Evolutionary conservation across 2,113 vertebrate species (phyloP).

Genomic region (Phalacrocorax aristotelis): DNA sequence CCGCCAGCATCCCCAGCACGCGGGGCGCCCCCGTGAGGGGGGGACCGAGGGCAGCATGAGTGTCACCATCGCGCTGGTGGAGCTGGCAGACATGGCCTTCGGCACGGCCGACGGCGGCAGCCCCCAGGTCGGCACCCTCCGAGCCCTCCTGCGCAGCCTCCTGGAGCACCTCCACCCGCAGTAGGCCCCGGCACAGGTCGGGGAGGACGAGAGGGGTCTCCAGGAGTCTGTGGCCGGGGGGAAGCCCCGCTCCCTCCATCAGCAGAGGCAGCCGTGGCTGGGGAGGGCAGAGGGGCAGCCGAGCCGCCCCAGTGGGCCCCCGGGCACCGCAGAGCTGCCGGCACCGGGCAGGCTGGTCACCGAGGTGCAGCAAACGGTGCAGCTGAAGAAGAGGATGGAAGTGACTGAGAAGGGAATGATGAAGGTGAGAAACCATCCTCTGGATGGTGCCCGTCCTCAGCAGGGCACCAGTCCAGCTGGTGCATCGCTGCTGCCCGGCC

Average conservation of each 20-base stretch:
- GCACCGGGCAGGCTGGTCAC: background rate
- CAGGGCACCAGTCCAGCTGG: background rate
- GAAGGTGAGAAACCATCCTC: slow-evolving; percentile 15
- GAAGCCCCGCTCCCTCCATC: background rate
- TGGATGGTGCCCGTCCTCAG: too few relatives aligned
- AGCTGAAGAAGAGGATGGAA: slow-evolving; percentile 64
- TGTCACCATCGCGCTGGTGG: background rate
- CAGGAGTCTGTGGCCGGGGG: background rate
- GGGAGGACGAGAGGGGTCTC: slow-evolving; percentile 1
- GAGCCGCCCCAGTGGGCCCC: background rate
- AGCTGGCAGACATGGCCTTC: slow-evolving; percentile 57
- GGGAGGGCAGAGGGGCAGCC: background rate
- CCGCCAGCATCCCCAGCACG: background rate
- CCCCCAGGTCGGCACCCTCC: slow-evolving; percentile 59
- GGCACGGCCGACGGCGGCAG: slow-evolving; percentile 27
- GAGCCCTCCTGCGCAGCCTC: slow-evolving; percentile 51
- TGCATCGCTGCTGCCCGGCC: background rate
- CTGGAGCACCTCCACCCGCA: slow-evolving; percentile 53
- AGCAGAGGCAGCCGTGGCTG: background rate
- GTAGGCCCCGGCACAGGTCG: background rate
- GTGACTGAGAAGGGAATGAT: slow-evolving; percentile 31
- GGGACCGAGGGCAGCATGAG: background rate
- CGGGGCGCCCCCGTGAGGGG: background rate
- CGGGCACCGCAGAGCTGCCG: background rate
- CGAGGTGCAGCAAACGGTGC: slow-evolving; percentile 51